These are phyloP conservation scores for Aphelocoma californica DNA, from an alignment of 2,797 vertebrate species.

Conservation along the genomic window DNA sequence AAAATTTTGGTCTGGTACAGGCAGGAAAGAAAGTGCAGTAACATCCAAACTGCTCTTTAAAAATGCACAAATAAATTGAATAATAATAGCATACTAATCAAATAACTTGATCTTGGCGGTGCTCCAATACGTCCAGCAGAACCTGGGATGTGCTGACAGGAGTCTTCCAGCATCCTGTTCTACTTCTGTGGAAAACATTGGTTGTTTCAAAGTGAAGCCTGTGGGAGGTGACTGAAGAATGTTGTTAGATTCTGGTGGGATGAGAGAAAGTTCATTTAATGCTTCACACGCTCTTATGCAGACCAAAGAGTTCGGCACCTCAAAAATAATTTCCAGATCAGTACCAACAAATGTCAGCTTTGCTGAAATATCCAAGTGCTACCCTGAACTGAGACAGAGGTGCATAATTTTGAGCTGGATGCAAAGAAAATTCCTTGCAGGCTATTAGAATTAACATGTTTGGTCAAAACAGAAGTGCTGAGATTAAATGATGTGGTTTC, in stretches of 20 bases:
- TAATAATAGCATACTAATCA: not conserved
- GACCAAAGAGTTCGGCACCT: not conserved
- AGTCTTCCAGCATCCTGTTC: not conserved
- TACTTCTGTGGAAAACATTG: not conserved
- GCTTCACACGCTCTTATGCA: not conserved
- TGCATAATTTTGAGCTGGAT: not conserved
- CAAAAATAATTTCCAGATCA: not conserved
- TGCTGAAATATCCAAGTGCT: not conserved
- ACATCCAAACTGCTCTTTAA: not conserved
- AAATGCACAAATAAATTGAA: not conserved
- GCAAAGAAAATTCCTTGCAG: not conserved
- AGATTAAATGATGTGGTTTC: not conserved
- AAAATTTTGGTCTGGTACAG: slow-evolving; percentile 23
- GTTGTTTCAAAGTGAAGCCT: not conserved
- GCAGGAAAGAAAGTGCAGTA: not conserved
- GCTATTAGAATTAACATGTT: not conserved
- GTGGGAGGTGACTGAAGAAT: not conserved
- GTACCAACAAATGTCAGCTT: not conserved
- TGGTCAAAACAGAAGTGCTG: not conserved
- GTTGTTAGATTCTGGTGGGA: not conserved
- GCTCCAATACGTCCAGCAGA: not conserved
- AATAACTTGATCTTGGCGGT: not conserved
- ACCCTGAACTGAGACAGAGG: not conserved
- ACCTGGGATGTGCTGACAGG: not conserved
- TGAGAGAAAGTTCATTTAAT: not conserved